Evolutionary conservation across 1,140 invertebrate species (phyloP).

Genomic region (Dinoponera quadriceps): DNA sequence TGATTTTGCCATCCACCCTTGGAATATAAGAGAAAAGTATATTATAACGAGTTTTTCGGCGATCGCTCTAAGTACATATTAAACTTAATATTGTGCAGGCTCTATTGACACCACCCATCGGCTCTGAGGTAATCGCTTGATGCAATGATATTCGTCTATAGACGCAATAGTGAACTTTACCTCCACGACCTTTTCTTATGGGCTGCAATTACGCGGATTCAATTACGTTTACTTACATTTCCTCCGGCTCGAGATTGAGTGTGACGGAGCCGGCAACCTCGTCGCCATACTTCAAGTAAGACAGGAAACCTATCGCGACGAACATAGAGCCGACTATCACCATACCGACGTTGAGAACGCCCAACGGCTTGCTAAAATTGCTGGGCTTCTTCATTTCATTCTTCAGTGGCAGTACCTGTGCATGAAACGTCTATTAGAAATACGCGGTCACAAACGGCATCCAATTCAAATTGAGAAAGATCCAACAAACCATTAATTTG

Average conservation of each 20-base stretch:
- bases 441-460: neutral
- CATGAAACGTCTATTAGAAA: neutral
- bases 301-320: conserved; percentile 92
- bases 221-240: conserved; percentile 86
- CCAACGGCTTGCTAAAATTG: conserved; percentile 90
- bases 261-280: conserved; percentile 90
- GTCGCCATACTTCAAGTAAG: conserved; percentile 93
- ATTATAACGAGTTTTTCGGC: conserved; percentile 42
- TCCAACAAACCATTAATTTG: too few relatives aligned
- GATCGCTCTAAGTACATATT: neutral
- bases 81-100: neutral
- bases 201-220: neutral
- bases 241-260: conserved; percentile 88
- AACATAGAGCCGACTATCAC: conserved; percentile 91
- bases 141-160: neutral
- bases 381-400: conserved; percentile 94
- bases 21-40: conserved; percentile 67
- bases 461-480: neutral
- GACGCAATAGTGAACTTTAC: neutral
- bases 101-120: neutral
- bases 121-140: conserved; percentile 18
- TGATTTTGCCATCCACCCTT: conserved; percentile 67
- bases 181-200: neutral
- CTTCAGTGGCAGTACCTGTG: conserved; percentile 94
- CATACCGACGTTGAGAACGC: conserved; percentile 95